Evolutionary conservation across 2,888 invertebrate species (phyloP).

Genomic region (Dolichopus griseipennis): DNA sequence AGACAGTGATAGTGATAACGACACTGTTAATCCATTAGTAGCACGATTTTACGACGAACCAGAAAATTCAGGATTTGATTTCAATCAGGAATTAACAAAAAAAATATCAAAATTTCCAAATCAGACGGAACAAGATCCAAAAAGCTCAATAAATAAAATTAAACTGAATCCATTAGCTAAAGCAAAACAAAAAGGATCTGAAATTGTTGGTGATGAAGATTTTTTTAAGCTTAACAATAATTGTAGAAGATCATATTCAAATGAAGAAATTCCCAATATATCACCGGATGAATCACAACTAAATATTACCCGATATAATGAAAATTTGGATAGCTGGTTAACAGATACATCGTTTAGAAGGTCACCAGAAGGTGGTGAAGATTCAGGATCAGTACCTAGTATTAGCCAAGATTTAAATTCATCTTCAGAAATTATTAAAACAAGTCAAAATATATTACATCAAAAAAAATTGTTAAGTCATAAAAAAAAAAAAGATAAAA

Average conservation of each 20-base stretch:
- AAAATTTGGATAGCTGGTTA: constrained; percentile 54
- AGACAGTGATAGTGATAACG: constrained; percentile 60
- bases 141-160: neutral
- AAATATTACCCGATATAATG: constrained; percentile 30
- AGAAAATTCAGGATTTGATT: constrained; percentile 23
- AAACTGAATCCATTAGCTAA: constrained; percentile 23
- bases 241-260: constrained; percentile 20
- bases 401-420: constrained; percentile 18
- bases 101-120: constrained; percentile 4
- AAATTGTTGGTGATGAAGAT: constrained; percentile 19
- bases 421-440: constrained; percentile 11
- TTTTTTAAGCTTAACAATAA: constrained; percentile 4
- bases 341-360: constrained; percentile 60
- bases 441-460: neutral
- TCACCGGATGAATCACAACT: constrained; percentile 28
- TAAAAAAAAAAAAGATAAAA: neutral
- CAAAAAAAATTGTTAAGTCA: constrained; percentile 31
- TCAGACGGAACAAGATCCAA: constrained; percentile 9
- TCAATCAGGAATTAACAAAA: constrained; percentile 25
- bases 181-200: constrained; percentile 12
- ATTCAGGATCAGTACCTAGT: constrained; percentile 35
- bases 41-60: constrained; percentile 76
- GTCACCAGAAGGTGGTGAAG: constrained; percentile 64
- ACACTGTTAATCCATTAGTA: constrained; percentile 67
- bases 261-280: constrained; percentile 30